These are phyloP conservation scores for Aradophagus sp. DNA, from an alignment of 1,140 invertebrate genomes.

Conservation along the genomic window DNA sequence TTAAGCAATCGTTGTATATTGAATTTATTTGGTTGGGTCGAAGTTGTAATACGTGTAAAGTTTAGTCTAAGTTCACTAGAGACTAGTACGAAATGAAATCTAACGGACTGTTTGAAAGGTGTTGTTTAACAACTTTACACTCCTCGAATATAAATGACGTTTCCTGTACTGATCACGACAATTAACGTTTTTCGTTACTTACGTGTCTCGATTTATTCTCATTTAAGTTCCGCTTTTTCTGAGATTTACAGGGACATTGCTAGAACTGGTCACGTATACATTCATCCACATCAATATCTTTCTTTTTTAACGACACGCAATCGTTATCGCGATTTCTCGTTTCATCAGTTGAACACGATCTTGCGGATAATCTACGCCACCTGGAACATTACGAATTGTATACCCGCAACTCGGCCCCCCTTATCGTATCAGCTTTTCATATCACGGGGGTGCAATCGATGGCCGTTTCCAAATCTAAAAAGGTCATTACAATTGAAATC, in stretches of 20 bases:
- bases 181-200: conserved; percentile 10
- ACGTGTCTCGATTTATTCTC: too few relatives aligned
- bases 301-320: conserved; percentile 49
- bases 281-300: conserved; percentile 45
- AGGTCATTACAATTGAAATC: conserved; percentile 43
- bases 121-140: conserved; percentile 15
- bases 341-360: conserved; percentile 52
- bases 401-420: conserved; percentile 27
- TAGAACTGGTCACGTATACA: conserved; percentile 39
- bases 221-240: too few relatives aligned
- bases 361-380: conserved; percentile 60
- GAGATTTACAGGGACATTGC: conserved; percentile 4
- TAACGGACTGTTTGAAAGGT: conserved; percentile 14
- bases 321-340: conserved; percentile 49
- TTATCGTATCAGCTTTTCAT: conserved; percentile 35
- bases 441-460: conserved; percentile 40
- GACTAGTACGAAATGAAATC: background rate
- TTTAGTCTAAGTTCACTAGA: background rate
- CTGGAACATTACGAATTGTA: conserved; percentile 56
- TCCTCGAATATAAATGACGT: conserved; percentile 15
- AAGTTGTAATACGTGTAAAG: too few relatives aligned
- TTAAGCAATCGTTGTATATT: too few relatives aligned
- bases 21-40: too few relatives aligned
- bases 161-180: conserved; percentile 10
- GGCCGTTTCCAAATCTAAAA: conserved; percentile 37